Percentiles rank a stretch among this genome's conserved stretches.
Evolutionary conservation across 2,113 vertebrate species (phyloP).

Genomic region (Protomyctophum bolini): DNA sequence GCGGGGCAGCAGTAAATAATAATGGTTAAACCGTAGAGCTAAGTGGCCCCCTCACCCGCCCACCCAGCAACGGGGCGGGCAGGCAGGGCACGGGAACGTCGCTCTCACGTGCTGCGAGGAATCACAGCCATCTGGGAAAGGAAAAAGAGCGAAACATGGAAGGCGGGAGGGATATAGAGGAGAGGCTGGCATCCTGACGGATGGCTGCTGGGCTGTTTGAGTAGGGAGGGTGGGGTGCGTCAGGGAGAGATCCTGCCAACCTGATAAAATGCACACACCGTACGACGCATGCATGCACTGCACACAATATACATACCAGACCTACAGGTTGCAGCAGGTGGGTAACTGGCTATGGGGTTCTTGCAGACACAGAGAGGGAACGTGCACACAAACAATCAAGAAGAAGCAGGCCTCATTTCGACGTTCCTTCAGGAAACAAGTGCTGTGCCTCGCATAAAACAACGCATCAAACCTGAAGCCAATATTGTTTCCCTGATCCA

Average conservation of each 20-base stretch:
- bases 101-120: conserved; percentile 23
- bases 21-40: conserved; percentile 46
- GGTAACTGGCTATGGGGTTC: neutral
- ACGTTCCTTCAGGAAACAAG: too few relatives aligned
- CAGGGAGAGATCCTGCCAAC: conserved; percentile 23
- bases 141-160: neutral
- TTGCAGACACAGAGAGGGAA: conserved; percentile 2
- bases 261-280: conserved; percentile 20
- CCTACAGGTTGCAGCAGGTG: neutral
- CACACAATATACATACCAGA: neutral
- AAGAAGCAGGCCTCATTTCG: neutral
- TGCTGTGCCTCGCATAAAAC: neutral
- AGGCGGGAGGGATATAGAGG: neutral
- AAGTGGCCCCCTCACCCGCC: conserved; percentile 17
- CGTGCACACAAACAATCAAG: neutral
- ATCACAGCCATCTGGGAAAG: conserved; percentile 33
- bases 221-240: conserved; percentile 24
- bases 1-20: conserved; percentile 32
- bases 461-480: conserved; percentile 25
- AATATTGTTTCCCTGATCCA: conserved; percentile 11
- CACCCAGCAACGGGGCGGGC: neutral
- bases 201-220: conserved; percentile 22
- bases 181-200: conserved; percentile 9
- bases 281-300: neutral
- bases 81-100: neutral